Conservation (phyloP, 2,113 vertebrate species). For the Odontophorus gujanensis region DNA sequence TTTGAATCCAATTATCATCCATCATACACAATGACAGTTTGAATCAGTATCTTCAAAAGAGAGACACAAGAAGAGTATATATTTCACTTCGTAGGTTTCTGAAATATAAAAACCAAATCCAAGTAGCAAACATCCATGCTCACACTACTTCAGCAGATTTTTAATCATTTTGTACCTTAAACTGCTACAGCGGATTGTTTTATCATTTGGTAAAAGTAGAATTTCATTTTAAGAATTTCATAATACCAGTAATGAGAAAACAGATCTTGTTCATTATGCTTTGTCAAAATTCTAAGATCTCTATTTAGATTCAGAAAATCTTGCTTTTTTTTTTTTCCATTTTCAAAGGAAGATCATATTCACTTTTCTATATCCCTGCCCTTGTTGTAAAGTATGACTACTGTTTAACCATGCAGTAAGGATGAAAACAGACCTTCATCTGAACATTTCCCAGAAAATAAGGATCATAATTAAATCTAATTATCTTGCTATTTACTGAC, state of each 20-base stretch:
- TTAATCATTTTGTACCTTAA: neutral
- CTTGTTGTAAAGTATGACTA: neutral
- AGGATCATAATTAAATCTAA: neutral
- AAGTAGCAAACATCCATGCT: neutral
- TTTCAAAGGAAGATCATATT: neutral
- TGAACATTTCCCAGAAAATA: neutral
- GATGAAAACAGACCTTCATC: neutral
- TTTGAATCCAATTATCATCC: neutral
- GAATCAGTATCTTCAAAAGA: neutral
- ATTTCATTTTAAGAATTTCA: neutral
- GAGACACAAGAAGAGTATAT: neutral
- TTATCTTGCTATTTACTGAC: neutral
- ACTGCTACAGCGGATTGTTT: neutral
- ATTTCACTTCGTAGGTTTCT: neutral
- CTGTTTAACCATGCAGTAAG: neutral
- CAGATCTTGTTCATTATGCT: neutral
- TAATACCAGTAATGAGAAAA: neutral
- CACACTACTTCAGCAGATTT: neutral
- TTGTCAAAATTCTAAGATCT: neutral
- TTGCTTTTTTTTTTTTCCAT: neutral
- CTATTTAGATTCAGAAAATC: neutral
- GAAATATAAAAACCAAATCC: neutral
- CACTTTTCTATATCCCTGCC: neutral
- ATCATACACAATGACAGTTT: neutral
- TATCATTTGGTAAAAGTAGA: neutral